Percentiles rank a stretch among this genome's conserved stretches.
Evolutionary conservation across 2,113 vertebrate genomes (phyloP).

Genomic region (Phocoena phocoena): DNA sequence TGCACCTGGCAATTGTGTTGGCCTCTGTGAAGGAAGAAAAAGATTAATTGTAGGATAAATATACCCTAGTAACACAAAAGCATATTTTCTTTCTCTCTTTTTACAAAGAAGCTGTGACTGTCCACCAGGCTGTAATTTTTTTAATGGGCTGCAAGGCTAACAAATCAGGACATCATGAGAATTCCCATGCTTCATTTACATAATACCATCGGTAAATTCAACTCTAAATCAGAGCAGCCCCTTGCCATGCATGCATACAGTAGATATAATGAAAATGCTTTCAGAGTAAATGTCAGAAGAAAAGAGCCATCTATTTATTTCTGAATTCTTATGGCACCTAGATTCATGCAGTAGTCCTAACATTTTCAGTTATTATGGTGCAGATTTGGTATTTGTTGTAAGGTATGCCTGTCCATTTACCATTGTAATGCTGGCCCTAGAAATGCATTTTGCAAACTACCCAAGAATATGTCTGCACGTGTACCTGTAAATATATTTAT

Average conservation of each 20-base stretch:
- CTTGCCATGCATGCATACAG: not conserved
- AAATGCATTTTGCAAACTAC: constrained; percentile 56
- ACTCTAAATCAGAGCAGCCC: not conserved
- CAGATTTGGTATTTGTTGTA: constrained; percentile 42
- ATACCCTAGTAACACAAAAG: not conserved
- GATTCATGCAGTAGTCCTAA: constrained; percentile 7
- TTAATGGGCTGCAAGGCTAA: not conserved
- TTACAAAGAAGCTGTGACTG: constrained; percentile 12
- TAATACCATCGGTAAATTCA: not conserved
- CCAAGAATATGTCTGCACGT: constrained; percentile 18
- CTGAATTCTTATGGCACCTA: constrained; percentile 62
- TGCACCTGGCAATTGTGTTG: not conserved
- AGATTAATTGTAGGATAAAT: constrained; percentile 4
- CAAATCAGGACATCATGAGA: not conserved
- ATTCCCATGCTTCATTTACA: not conserved
- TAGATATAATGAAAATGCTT: constrained; percentile 14
- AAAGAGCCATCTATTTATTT: constrained; percentile 48
- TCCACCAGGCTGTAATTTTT: not conserved
- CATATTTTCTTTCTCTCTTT: not conserved
- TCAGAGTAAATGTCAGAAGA: not conserved
- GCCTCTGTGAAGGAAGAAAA: not conserved
- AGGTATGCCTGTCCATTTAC: constrained; percentile 32
- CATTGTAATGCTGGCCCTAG: not conserved
- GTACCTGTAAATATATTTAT: not conserved
- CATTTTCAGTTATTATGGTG: constrained; percentile 59